Percentiles rank a stretch among this genome's conserved stretches.
Evolutionary conservation across 2,888 invertebrate genomes (phyloP).

Genomic region (Drosophila putrida): DNA sequence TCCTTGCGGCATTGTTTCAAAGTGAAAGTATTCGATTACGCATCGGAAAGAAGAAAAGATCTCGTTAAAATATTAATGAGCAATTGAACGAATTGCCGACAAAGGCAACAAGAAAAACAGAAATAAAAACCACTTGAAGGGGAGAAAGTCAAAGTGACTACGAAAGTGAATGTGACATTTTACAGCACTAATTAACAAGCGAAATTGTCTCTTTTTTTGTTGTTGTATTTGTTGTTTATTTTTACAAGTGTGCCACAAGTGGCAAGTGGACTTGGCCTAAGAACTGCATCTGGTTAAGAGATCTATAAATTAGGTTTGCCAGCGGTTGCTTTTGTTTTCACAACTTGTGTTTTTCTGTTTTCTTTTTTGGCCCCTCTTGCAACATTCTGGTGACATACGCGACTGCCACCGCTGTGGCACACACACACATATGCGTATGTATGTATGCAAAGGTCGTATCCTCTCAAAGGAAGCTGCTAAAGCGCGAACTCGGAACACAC

Average conservation of each 20-base stretch:
- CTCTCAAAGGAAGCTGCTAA: slow-evolving; percentile 59
- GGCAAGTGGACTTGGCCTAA: neutral
- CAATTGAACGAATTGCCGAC: slow-evolving; percentile 62
- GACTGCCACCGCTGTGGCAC: slow-evolving; percentile 60
- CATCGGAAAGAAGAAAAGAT: slow-evolving; percentile 20
- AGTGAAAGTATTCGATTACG: slow-evolving; percentile 75
- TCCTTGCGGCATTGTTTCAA: slow-evolving; percentile 63
- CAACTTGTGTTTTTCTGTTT: slow-evolving; percentile 69
- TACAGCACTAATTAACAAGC: slow-evolving; percentile 77
- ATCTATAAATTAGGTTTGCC: slow-evolving; percentile 53
- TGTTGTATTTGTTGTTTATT: slow-evolving; percentile 69
- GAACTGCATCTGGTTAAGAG: slow-evolving; percentile 8
- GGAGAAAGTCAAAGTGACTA: slow-evolving; percentile 58
- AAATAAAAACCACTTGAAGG: slow-evolving; percentile 55
- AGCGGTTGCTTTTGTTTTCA: slow-evolving; percentile 73
- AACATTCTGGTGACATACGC: slow-evolving; percentile 73
- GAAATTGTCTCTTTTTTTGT: slow-evolving; percentile 28
- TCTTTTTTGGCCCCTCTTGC: slow-evolving; percentile 12
- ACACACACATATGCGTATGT: slow-evolving; percentile 10
- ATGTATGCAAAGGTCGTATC: slow-evolving; percentile 25
- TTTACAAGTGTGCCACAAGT: slow-evolving; percentile 61
- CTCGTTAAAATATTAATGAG: slow-evolving; percentile 71
- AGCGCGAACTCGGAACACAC: slow-evolving; percentile 65
- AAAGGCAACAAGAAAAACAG: slow-evolving; percentile 35
- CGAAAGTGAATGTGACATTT: slow-evolving; percentile 57